phyloP scores from a whole-genome alignment of 2,888 invertebrate genomes.

The Andrena hattorfiana region DNA sequence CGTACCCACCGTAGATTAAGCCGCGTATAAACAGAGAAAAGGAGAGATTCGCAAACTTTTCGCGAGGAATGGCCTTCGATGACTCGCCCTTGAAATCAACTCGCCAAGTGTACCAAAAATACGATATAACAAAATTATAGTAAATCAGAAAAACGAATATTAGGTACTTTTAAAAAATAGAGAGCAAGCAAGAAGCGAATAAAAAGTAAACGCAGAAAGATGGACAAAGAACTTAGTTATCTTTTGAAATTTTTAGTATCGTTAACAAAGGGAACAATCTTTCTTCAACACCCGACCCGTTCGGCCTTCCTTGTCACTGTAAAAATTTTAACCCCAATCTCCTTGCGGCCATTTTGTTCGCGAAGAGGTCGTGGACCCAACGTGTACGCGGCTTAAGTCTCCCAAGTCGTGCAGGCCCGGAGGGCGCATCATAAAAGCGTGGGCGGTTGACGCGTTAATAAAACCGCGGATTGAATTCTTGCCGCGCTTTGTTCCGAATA shows the following conservation, averaged over 20 bases:
- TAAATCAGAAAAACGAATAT: background rate
- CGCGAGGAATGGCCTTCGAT: slow-evolving; percentile 20
- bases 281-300: too few relatives aligned
- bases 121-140: too few relatives aligned
- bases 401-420: slow-evolving; percentile 30
- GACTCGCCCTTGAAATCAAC: background rate
- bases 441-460: slow-evolving; percentile 1
- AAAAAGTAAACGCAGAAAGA: too few relatives aligned
- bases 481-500: slow-evolving; percentile 49
- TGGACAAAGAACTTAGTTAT: too few relatives aligned
- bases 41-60: slow-evolving; percentile 17
- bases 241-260: too few relatives aligned
- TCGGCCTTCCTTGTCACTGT: too few relatives aligned
- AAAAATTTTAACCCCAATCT: too few relatives aligned
- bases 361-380: slow-evolving; percentile 23
- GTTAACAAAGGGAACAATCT: too few relatives aligned
- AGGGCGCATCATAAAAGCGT: background rate
- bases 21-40: slow-evolving; percentile 17
- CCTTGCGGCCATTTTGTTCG: background rate
- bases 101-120: background rate
- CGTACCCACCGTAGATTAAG: background rate
- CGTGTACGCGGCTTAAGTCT: slow-evolving; percentile 44
- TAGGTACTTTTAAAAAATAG: too few relatives aligned
- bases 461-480: slow-evolving; percentile 45
- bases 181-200: too few relatives aligned